These are phyloP conservation scores for Lasius platythorax DNA, from an alignment of 2,888 invertebrate genomes.

Conservation along the genomic window DNA sequence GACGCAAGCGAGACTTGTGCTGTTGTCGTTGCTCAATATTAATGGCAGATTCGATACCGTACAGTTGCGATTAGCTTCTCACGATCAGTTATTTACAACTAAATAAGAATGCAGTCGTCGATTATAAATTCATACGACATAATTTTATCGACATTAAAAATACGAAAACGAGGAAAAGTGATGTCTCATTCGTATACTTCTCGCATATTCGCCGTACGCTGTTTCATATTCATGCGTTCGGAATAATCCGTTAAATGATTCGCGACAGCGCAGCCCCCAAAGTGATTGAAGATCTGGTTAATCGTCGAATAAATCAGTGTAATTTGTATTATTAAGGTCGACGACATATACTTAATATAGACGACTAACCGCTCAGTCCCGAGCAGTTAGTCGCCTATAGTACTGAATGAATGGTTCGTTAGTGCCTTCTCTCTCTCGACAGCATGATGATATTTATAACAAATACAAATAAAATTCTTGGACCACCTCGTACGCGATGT, in stretches of 20 bases:
- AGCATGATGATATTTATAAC: conserved; percentile 15
- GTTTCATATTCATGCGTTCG: conserved; percentile 5
- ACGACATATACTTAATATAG: conserved; percentile 27
- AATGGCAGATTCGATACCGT: neutral
- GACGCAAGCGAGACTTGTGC: neutral
- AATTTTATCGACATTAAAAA: neutral
- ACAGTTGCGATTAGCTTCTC: neutral
- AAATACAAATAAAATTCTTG: conserved; percentile 11
- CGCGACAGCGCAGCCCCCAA: neutral
- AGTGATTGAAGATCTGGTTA: conserved; percentile 41
- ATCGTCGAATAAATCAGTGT: conserved; percentile 35
- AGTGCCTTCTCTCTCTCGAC: neutral
- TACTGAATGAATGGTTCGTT: conserved; percentile 36
- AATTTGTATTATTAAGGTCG: conserved; percentile 38
- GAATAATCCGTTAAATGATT: conserved; percentile 24
- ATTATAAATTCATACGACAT: conserved; percentile 2
- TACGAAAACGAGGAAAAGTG: neutral
- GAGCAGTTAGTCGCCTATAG: conserved; percentile 25
- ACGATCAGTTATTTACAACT: neutral
- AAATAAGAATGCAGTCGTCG: neutral
- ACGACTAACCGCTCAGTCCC: too few species aligned
- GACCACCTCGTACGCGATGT: neutral
- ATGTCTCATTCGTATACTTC: too few species aligned
- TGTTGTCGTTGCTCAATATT: conserved; percentile 1
- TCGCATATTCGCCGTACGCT: neutral